A percentile compares a stretch with the other conserved stretches of the same genome.
These are phyloP conservation scores for Spinibarbus caldwelli DNA, from an alignment of 2,797 vertebrate species.

Conservation along the genomic window DNA sequence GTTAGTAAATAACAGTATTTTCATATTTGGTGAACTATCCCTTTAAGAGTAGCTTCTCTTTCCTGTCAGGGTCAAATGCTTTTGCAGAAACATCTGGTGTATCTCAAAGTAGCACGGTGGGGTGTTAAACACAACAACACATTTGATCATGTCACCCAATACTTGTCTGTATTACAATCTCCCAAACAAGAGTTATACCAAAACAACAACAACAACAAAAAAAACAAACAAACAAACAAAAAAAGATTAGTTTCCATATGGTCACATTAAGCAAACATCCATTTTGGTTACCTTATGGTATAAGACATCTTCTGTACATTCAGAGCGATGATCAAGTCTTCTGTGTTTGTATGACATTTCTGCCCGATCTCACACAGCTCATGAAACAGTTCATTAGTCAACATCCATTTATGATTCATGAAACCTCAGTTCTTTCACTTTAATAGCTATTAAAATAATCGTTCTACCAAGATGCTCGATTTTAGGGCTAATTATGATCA, in stretches of 20 bases:
- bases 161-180: conserved; percentile 3
- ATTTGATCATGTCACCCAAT: not conserved
- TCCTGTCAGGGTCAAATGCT: conserved; percentile 29
- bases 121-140: conserved; percentile 31
- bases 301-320: not conserved
- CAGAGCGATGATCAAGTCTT: not conserved
- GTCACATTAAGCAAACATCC: not conserved
- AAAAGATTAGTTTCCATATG: not conserved
- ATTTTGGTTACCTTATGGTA: not conserved
- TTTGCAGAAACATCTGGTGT: conserved; percentile 40
- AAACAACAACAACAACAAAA: too few relatives aligned
- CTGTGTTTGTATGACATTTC: conserved; percentile 19
- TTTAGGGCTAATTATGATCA: conserved; percentile 32
- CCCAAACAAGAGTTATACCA: not conserved
- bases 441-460: conserved; percentile 36
- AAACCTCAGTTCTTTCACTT: conserved; percentile 7
- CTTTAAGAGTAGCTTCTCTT: conserved; percentile 33
- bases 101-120: conserved; percentile 36
- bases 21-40: not conserved
- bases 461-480: conserved; percentile 25
- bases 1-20: not conserved
- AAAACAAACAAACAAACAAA: too few relatives aligned
- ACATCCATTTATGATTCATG: conserved; percentile 37
- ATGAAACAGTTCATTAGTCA: conserved; percentile 45
- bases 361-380: not conserved